phyloP scores from a whole-genome alignment of 1,140 invertebrate genomes.

The Drosophila persimilis region DNA sequence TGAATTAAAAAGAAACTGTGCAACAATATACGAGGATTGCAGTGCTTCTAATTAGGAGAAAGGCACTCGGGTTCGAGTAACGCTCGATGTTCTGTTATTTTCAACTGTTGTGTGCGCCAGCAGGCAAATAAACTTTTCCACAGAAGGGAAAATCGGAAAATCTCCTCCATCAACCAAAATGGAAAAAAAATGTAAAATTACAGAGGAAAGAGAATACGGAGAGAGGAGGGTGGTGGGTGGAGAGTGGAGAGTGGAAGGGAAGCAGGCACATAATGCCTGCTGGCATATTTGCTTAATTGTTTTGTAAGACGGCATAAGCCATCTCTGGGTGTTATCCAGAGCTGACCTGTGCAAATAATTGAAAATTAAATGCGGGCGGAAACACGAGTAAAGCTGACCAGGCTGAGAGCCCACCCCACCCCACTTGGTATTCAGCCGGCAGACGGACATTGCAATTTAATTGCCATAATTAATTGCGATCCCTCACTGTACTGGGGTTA shows the following conservation, averaged over 20 bases:
- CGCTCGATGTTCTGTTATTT: not conserved
- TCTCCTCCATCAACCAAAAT: constrained; percentile 5
- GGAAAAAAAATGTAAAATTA: constrained; percentile 23
- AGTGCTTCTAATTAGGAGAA: constrained; percentile 2
- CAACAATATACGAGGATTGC: not conserved
- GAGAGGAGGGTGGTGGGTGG: too few species aligned
- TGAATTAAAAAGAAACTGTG: not conserved
- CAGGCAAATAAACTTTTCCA: constrained; percentile 2
- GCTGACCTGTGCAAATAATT: constrained; percentile 42
- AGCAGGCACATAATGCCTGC: constrained; percentile 11
- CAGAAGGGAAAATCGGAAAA: constrained; percentile 2
- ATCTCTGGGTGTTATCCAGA: constrained; percentile 7
- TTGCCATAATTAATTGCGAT: constrained; percentile 57
- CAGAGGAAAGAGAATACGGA: constrained; percentile 6
- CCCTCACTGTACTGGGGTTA: constrained; percentile 17
- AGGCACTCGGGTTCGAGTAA: not conserved
- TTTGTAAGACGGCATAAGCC: constrained; percentile 37
- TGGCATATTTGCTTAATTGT: constrained; percentile 56
- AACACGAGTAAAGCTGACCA: constrained; percentile 23
- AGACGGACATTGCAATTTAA: constrained; percentile 64
- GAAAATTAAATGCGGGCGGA: constrained; percentile 42
- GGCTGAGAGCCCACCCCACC: too few species aligned
- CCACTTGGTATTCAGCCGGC: constrained; percentile 39
- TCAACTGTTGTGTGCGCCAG: constrained; percentile 23
- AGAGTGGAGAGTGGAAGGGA: not conserved